These are phyloP conservation scores for Hiodon tergisus DNA, from an alignment of 2,113 vertebrate species.

Conservation along the genomic window DNA sequence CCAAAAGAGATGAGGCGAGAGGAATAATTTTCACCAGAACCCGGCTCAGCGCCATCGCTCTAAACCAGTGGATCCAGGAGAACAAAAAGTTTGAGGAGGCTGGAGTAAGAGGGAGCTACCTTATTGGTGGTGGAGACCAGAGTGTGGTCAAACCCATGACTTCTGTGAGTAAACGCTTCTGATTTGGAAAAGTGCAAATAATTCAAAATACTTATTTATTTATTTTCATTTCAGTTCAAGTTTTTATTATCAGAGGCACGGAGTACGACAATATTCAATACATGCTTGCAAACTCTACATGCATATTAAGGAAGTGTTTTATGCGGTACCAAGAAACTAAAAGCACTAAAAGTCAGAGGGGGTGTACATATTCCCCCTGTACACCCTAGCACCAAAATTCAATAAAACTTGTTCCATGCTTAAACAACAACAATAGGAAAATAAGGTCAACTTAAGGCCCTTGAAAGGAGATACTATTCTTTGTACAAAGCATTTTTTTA, in stretches of 20 bases:
- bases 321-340: no score
- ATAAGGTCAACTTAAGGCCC: no score
- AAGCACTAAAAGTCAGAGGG: no score
- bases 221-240: background rate
- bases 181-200: background rate
- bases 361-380: no score
- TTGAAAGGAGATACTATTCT: no score
- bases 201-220: background rate
- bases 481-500: no score
- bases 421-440: no score
- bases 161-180: conserved; percentile 59
- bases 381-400: no score
- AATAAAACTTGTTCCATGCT: no score
- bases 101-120: conserved; percentile 70
- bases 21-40: conserved; percentile 96
- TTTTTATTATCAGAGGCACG: background rate
- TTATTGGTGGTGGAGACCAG: conserved; percentile 85
- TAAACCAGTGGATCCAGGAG: conserved; percentile 82
- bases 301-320: no score
- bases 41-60: conserved; percentile 76
- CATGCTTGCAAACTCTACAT: no score
- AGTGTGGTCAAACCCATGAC: conserved; percentile 91
- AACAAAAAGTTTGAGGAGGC: conserved; percentile 83
- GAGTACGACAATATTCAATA: background rate
- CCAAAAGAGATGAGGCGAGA: conserved; percentile 58